phyloP scores from a whole-genome alignment of 2,797 vertebrate genomes.

The Acomys russatus region DNA sequence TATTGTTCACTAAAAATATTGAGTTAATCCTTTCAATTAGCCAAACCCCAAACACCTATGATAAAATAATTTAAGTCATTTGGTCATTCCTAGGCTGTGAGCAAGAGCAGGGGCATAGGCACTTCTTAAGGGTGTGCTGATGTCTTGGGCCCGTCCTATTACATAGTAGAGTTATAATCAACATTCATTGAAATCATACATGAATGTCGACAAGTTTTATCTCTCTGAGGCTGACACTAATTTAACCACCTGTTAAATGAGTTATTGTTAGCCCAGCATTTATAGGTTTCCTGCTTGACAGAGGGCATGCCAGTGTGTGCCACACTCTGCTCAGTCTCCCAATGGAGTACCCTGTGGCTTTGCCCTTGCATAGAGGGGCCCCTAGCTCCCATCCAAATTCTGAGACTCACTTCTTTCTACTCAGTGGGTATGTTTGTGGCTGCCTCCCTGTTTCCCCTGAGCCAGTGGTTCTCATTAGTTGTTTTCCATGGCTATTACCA shows the following conservation, averaged over 20 bases:
- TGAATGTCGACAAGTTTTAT: neutral
- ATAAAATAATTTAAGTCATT: neutral
- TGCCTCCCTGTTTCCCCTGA: neutral
- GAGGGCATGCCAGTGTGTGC: neutral
- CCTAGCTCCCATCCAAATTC: neutral
- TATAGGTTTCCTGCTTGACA: neutral
- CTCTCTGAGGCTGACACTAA: too few species aligned
- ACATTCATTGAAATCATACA: neutral
- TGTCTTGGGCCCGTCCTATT: neutral
- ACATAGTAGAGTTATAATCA: neutral
- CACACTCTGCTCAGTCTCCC: neutral
- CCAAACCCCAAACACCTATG: neutral
- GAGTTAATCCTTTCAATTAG: neutral
- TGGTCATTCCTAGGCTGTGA: neutral
- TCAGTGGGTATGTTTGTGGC: neutral
- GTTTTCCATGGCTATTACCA: neutral
- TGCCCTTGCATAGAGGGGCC: neutral
- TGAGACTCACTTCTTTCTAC: neutral
- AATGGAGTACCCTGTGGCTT: fast-evolving
- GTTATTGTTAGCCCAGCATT: neutral
- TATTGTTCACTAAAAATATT: neutral
- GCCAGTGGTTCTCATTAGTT: neutral
- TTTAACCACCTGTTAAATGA: neutral
- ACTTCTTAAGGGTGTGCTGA: fast-evolving
- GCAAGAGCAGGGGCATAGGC: too few species aligned